Base-by-base conservation (phyloP, 2,113 vertebrate genomes). In the Isurus oxyrinchus region DNA sequence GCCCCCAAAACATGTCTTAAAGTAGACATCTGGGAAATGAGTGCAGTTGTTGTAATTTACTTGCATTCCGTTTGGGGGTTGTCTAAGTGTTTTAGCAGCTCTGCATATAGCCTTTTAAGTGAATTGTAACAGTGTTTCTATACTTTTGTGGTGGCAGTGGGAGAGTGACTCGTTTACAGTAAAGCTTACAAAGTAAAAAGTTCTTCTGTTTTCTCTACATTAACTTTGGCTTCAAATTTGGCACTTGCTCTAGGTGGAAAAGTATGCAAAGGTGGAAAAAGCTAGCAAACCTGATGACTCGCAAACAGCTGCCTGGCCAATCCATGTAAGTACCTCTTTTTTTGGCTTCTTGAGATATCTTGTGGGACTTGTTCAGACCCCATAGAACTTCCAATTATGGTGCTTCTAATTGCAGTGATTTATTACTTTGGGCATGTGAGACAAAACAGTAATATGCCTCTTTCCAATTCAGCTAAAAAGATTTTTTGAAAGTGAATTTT, bases 221-320 rank as follows among this genome's bases (percentile, higher is more conserved):
- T 5, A 67, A 95, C 86, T 96, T 97, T 88, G 79, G 0, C 97
- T 97, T 72, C 63, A 95, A 72, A 95, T 95, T 95, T 95, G 90
- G 44, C 91, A n/a, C 57, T 96, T 88, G 81, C 57, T 97, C 69
- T 97, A 99, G 99, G 99, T 99, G 97, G 99, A 99, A 97, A 99
- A 99, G 97, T 99, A 99, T 2, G 99, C 99, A 96, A 99, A 99
- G 98, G 99, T 99, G 87, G 99, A 99, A 97, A 99, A 98, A 96
- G 99, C 99, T 72, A 98, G 99, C 97, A 99, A 99, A 97, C 97
- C 99, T 97, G 98, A 99, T 97, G 98, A 99, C 96, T 98, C 98
- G 95, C 99, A 99, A 96, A 98, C 98, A 44, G 98, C 98, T 94
- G 98, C 99, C 97, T 99, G 99, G 99, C 99, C 99, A 96, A 98